These are phyloP conservation scores for Zoanthus sociatus DNA, from an alignment of 92 coral and sea anemone genomes.

Conservation along the genomic window DNA sequence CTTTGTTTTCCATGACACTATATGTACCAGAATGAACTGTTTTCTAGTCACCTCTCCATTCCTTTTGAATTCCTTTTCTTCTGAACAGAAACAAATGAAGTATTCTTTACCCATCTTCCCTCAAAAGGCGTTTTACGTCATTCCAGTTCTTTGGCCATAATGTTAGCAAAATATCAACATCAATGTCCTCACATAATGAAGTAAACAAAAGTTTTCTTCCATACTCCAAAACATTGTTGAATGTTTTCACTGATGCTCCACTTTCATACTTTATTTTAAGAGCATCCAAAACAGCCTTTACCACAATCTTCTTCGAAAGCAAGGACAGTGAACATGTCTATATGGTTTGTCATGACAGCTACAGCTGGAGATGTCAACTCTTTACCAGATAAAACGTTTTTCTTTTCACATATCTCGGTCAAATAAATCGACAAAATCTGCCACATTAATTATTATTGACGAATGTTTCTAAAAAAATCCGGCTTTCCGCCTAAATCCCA, in stretches of 20 bases:
- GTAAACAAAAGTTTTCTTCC: slow-evolving; percentile 64
- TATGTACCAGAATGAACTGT: slow-evolving; percentile 49
- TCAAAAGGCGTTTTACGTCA: slow-evolving; percentile 8
- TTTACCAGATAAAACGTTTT: slow-evolving; percentile 40
- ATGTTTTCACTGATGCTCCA: slow-evolving; percentile 70
- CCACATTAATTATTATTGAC: neutral
- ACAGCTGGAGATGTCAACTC: slow-evolving; percentile 71
- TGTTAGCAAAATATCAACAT: slow-evolving; percentile 55
- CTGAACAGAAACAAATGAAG: slow-evolving; percentile 75
- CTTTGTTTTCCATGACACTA: slow-evolving; percentile 64
- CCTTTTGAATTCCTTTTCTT: slow-evolving; percentile 39
- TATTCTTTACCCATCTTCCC: slow-evolving; percentile 60
- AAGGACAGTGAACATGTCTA: slow-evolving; percentile 84
- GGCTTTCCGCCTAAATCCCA: slow-evolving; percentile 1
- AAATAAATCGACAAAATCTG: neutral
- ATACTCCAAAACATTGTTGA: slow-evolving; percentile 73
- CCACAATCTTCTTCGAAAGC: slow-evolving; percentile 57
- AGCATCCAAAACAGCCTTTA: slow-evolving; percentile 73
- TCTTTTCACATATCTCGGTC: slow-evolving; percentile 15
- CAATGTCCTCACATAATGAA: slow-evolving; percentile 56
- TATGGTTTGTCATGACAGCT: slow-evolving; percentile 67
- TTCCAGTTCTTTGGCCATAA: slow-evolving; percentile 66
- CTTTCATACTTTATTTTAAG: slow-evolving; percentile 72
- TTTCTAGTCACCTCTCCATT: slow-evolving; percentile 52
- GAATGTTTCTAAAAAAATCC: neutral